A percentile compares a stretch with the other conserved stretches of the same genome.
Evolutionary conservation across 2,888 invertebrate genomes (phyloP).

Genomic region (Yponomeuta sedellus): DNA sequence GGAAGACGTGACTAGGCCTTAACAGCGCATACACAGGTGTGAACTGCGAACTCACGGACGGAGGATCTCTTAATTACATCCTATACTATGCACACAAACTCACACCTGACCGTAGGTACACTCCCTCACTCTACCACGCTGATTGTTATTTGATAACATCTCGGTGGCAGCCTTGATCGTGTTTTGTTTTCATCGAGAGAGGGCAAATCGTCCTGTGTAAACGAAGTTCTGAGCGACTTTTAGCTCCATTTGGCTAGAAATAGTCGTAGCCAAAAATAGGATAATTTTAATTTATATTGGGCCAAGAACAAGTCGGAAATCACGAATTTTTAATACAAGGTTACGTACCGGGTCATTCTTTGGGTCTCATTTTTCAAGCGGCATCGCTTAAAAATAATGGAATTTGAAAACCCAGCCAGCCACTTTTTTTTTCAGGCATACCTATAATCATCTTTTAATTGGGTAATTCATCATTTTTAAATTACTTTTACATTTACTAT

Average conservation of each 20-base stretch:
- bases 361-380: too few relatives aligned
- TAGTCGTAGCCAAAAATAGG: neutral
- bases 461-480: too few relatives aligned
- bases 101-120: neutral
- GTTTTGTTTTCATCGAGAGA: constrained; percentile 6
- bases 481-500: too few relatives aligned
- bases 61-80: constrained; percentile 14
- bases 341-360: too few relatives aligned
- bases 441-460: too few relatives aligned
- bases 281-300: too few relatives aligned
- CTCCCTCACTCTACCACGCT: neutral
- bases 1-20: neutral
- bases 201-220: neutral
- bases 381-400: too few relatives aligned
- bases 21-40: constrained; percentile 13
- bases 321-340: too few relatives aligned
- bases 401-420: too few relatives aligned
- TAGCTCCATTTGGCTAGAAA: neutral
- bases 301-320: too few relatives aligned
- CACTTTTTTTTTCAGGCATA: too few relatives aligned
- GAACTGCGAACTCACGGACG: neutral
- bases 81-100: constrained; percentile 10
- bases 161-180: neutral
- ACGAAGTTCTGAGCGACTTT: neutral
- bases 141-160: constrained; percentile 11